These are phyloP conservation scores for Junonia oenone DNA, from an alignment of 2,888 invertebrate genomes.

Conservation along the genomic window DNA sequence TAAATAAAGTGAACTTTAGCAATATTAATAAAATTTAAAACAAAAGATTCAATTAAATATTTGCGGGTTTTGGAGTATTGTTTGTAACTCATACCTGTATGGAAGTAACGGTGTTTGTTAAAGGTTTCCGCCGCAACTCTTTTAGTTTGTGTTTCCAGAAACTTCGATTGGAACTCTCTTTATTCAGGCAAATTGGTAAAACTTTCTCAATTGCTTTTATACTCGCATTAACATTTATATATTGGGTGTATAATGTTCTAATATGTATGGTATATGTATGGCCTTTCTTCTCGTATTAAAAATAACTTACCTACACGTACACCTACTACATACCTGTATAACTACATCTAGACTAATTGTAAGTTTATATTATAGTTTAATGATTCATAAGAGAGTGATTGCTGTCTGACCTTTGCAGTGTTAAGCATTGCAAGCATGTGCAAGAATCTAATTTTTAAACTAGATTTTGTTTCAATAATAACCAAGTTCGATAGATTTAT, in stretches of 20 bases:
- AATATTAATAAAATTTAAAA: conserved; percentile 11
- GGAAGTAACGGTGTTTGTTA: conserved; percentile 42
- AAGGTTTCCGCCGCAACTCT: conserved; percentile 46
- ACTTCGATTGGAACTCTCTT: conserved; percentile 70
- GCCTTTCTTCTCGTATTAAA: neutral
- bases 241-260: neutral
- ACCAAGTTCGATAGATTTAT: too few relatives aligned
- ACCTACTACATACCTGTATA: too few relatives aligned
- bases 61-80: conserved; percentile 8
- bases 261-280: neutral
- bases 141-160: conserved; percentile 59
- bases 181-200: conserved; percentile 69
- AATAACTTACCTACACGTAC: too few relatives aligned
- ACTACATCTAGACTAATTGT: too few relatives aligned
- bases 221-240: conserved; percentile 33
- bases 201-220: conserved; percentile 68
- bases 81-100: conserved; percentile 28
- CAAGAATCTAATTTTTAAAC: too few relatives aligned
- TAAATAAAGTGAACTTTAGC: too few relatives aligned
- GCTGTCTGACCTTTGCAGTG: too few relatives aligned
- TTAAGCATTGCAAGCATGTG: too few relatives aligned
- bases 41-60: conserved; percentile 12
- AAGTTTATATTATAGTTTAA: too few relatives aligned
- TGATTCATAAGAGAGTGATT: too few relatives aligned
- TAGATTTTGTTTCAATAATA: too few relatives aligned